Evolutionary conservation across 37 sponge, comb jelly and placozoan species (phyloP), one percentile per base, ranked within the genome.

Genomic region (Ephydatia muelleri): DNA sequence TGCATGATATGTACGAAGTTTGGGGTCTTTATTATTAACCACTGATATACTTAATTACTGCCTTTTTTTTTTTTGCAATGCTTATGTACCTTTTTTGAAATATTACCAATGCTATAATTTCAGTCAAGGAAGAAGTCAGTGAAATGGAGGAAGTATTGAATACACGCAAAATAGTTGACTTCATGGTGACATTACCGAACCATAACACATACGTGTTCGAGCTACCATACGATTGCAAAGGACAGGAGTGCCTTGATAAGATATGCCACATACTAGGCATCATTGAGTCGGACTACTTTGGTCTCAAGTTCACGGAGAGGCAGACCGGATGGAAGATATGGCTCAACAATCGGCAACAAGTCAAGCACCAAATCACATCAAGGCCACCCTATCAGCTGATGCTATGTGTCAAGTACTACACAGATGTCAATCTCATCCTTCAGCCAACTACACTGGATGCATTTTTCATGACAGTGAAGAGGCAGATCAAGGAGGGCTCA

Each of bases 201-300:
- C 27, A 80, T 23, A 69, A 71, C 21, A 76, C 82, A 3, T 82
- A 77, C 82, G 67, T 75, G 3, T 21, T 88, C 1, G 21, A 71
- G 38, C 77, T 92, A 0, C 75, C 72, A 2, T 38, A 40, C 9
- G 39, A 88, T 36, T 76, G 72, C 43, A 80, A 37, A 0, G 92
- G 92, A 36, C 36, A 82, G 27, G 88, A 92, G 28, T 85, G 85
- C 38, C 67, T 92, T 19, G 80, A 80, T 2, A 80, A 85, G 68
- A 89, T 91, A 67, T 93, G 94, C 65, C 87, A 79, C 8, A 33
- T 84, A 23, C 87, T 93, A 12, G 94, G 90, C 3, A 84, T 89
- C 32, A 90, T 93, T 33, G 94, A 93, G 49, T 81, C 71, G 65
- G 94, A 93, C 74, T 93, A 93, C 77, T 93, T 93, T 80, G 87